Base-by-base conservation (phyloP, 30 jellyfish, hydroid and myxozoan species). In the Morbakka virulenta region DNA sequence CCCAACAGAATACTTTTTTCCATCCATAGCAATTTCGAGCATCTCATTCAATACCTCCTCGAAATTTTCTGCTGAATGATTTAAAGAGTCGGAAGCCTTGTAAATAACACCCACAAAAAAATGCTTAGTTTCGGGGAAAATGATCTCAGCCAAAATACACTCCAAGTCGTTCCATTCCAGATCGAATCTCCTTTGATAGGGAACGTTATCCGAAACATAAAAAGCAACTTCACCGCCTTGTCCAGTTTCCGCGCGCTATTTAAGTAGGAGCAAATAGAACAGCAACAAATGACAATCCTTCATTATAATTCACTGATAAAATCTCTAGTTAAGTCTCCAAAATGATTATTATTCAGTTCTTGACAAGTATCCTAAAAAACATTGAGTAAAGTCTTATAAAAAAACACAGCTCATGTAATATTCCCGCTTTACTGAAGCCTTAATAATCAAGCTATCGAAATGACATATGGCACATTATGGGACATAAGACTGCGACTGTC, bases 121-220 rank as follows among this genome's bases (percentile, higher is more conserved):
- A 72, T 52, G 74, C 14, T 48, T 36, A 12, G 84, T 28, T 72
- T 13, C 14, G 74, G 28, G 70, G 51, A 48, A 48, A 28, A 50
- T 22, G 76, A 72, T 48, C 67, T 72, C 73, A 72, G 50, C 27
- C 84, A 52, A 72, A 26, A 50, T 12, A 25, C 28, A 36, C 32
- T 72, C 76, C 70, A 72, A 23, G 25, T 72, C 84, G 70, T 72
- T 49, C 84, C 3, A 4, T 48, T 72, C 84, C 67, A 47, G 73
- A 50, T 72, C 84, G 28, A 29, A 35, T 73, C 73, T 72, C 35
- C 84, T 36, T 0, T 72, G 74, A 24, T 49, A 72, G 70, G 70
- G 70, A 27, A 72, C n/a, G 67, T 50, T 72, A 0, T 72, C 84
- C 14, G 53, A 50, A 13, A 50, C 34, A n/a, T 72, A 72, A 24